phyloP scores from a whole-genome alignment of 2,113 vertebrate species.

The Sceloporus undulatus region DNA sequence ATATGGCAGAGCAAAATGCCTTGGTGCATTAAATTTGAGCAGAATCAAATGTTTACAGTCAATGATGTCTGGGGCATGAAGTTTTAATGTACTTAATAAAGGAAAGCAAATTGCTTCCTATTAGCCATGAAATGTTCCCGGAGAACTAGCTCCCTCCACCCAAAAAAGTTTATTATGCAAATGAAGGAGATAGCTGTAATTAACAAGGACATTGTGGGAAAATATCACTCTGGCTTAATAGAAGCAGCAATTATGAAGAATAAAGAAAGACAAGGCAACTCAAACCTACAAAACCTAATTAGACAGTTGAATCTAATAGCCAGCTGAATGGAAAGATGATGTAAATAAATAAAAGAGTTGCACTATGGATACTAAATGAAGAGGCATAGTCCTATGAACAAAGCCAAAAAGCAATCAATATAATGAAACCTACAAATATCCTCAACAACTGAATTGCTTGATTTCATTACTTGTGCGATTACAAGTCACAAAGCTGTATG shows the following conservation, averaged over 20 bases:
- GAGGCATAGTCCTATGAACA: slow-evolving; percentile 46
- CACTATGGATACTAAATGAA: slow-evolving; percentile 38
- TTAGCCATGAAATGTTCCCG: slow-evolving; percentile 79
- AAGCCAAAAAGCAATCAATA: slow-evolving; percentile 58
- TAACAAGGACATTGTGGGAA: slow-evolving; percentile 73
- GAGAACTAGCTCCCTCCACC: slow-evolving; percentile 64
- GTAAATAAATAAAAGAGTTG: slow-evolving; percentile 41
- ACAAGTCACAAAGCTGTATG: background rate
- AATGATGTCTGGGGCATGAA: slow-evolving; percentile 79
- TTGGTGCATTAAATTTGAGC: slow-evolving; percentile 83
- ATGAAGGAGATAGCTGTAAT: slow-evolving; percentile 74
- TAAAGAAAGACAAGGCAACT: slow-evolving; percentile 70
- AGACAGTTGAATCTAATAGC: slow-evolving; percentile 66
- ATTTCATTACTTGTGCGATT: slow-evolving; percentile 40
- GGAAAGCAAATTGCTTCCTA: slow-evolving; percentile 83
- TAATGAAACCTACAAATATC: slow-evolving; percentile 31
- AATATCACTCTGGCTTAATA: slow-evolving; percentile 73
- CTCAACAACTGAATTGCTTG: slow-evolving; percentile 42
- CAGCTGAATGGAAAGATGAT: slow-evolving; percentile 31
- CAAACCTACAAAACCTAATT: slow-evolving; percentile 66
- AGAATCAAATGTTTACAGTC: slow-evolving; percentile 84
- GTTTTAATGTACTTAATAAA: slow-evolving; percentile 85
- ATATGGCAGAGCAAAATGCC: slow-evolving; percentile 81
- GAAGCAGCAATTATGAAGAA: slow-evolving; percentile 72
- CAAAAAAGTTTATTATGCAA: slow-evolving; percentile 78